Evolutionary conservation across 2,797 vertebrate species (phyloP).

Genomic region (Poeciliopsis paucimaculata): DNA sequence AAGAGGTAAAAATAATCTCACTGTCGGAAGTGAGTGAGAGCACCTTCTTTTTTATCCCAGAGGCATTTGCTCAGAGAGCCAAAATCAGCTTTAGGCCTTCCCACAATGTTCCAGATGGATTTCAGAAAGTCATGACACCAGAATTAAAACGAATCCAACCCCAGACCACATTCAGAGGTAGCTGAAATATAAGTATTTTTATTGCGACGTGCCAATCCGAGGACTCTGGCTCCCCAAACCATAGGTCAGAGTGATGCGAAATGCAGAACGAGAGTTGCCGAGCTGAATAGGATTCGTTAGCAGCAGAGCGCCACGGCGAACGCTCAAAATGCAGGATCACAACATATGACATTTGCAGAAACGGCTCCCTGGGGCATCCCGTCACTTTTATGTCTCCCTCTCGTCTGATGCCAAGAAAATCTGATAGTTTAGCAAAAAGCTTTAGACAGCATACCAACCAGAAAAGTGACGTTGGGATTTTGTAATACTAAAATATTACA

Average conservation of each 20-base stretch:
- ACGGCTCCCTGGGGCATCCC: background rate
- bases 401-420: background rate
- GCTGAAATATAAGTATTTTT: background rate
- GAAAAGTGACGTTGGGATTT: background rate
- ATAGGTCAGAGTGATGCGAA: background rate
- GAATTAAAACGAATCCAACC: background rate
- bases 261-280: background rate
- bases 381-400: background rate
- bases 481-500: background rate
- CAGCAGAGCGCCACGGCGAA: background rate
- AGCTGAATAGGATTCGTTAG: background rate
- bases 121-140: background rate
- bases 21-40: constrained; percentile 1
- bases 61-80: background rate
- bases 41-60: background rate
- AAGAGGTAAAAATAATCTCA: constrained; percentile 33
- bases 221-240: background rate
- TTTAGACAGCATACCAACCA: background rate
- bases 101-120: background rate
- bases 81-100: background rate
- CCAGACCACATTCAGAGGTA: background rate
- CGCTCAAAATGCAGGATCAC: background rate
- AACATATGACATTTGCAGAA: background rate
- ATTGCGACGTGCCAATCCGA: background rate
- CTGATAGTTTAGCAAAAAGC: background rate